Base-by-base conservation (phyloP, 2,888 invertebrate species). In the Sisyra terminalis region DNA sequence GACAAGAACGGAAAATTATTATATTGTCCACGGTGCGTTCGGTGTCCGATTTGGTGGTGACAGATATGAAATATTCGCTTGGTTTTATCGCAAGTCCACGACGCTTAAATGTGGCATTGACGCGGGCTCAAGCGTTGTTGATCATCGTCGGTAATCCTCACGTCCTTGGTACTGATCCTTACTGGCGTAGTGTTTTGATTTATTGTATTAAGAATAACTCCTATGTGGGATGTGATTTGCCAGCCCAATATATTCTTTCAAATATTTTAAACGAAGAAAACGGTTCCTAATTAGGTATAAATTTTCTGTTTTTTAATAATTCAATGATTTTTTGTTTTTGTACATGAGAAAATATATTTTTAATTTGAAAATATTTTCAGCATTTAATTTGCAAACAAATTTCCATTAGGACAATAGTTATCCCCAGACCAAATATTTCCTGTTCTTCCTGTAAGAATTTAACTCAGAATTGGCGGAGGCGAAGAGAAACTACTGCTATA, bases 91-190 rank as follows among this genome's bases (percentile, higher is more conserved):
- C 71, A 14, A 76, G 75, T 49, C 76, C 81, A 0, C 81, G 82
- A 56, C 70, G 93, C 45, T 69, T 93, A 51, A 96, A 94, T 63
- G 94, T 94, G 1, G 81, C 89, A 1, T 69, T 93, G 39, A 90
- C 89, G 0, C 71, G 94, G 49, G 85, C 89, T 8, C 75, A 83
- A 57, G 73, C 80, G 6, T 66, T 90, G 17, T 68, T 85, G 4
- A 68, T 93, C 31, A 67, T 94, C 40, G 70, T 92, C 50, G 93
- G 93, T 36, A 84, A 90, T 64, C 89, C 92, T 0, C 68, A 75
- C 52, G 60, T 87, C 17, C 58, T 89, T 15, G 57, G 61, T 3
- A 57, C 62, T 18, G 87, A 88, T 57, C 61, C 66, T 0, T 65
- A 71, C 49, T 89, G 88, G 89, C 63, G 70, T 11, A 64, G 64